Conservation (phyloP, 1,140 invertebrate species). For the Acromyrmex echinatior region DNA sequence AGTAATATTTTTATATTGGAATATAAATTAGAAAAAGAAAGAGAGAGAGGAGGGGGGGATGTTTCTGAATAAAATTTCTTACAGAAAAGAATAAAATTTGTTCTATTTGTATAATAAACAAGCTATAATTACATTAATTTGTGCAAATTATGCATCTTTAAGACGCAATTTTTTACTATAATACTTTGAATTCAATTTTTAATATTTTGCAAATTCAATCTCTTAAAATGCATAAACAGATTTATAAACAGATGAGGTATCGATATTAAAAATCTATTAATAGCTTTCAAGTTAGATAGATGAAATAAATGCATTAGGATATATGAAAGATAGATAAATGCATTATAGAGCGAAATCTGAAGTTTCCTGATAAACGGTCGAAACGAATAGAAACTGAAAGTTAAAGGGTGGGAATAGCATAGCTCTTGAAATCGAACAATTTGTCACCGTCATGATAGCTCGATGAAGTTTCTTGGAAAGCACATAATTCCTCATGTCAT, state of each 20-base stretch:
- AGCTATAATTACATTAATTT: background rate
- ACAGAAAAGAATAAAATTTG: background rate
- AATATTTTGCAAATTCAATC: background rate
- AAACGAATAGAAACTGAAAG: slow-evolving; percentile 37
- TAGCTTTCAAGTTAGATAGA: background rate
- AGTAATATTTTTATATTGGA: no score
- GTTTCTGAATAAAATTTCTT: background rate
- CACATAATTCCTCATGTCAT: slow-evolving; percentile 19
- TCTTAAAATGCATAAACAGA: background rate
- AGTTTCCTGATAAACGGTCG: slow-evolving; percentile 47
- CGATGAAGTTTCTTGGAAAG: slow-evolving; percentile 39
- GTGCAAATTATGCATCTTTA: background rate
- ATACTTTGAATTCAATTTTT: background rate
- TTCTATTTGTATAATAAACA: background rate
- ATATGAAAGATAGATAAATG: slow-evolving; percentile 32
- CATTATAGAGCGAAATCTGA: slow-evolving; percentile 41
- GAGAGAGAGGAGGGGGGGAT: no score
- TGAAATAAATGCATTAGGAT: slow-evolving; percentile 39
- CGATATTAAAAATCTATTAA: slow-evolving; percentile 24
- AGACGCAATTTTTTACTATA: background rate
- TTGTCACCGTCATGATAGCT: slow-evolving; percentile 49
- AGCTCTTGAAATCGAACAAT: slow-evolving; percentile 51
- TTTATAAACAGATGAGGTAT: background rate
- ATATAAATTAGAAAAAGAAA: no score
- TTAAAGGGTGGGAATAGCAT: slow-evolving; percentile 30